phyloP scores from a whole-genome alignment of 2,113 vertebrate genomes.

The Panthera leo region DNA sequence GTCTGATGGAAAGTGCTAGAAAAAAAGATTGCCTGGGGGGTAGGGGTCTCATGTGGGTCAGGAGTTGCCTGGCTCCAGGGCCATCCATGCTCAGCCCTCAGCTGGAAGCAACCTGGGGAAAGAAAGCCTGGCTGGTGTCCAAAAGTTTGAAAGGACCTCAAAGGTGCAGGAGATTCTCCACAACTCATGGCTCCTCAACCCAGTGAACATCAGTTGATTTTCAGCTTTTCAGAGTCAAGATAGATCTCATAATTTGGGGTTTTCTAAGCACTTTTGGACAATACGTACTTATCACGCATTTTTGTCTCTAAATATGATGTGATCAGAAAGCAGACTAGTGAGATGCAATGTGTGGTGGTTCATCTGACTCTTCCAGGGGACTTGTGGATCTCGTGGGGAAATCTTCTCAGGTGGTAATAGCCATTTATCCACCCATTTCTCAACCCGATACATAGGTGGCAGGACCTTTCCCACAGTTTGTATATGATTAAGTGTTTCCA shows the following conservation, averaged over 20 bases:
- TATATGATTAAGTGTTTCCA: background rate
- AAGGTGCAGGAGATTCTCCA: background rate
- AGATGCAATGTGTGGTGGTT: background rate
- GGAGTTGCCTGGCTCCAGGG: background rate
- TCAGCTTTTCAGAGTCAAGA: background rate
- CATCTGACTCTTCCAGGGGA: background rate
- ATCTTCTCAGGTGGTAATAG: background rate
- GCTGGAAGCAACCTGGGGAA: background rate
- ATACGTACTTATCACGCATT: background rate
- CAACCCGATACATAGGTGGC: background rate
- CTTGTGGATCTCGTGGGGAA: background rate
- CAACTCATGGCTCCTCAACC: no score
- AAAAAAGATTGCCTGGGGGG: background rate
- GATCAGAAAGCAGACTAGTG: background rate
- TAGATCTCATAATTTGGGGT: background rate
- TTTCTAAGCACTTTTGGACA: background rate
- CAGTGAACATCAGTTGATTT: background rate
- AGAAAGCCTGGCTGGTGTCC: background rate
- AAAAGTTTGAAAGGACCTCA: background rate
- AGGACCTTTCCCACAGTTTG: background rate
- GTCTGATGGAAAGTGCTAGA: background rate
- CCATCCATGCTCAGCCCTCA: background rate
- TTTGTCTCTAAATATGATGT: background rate
- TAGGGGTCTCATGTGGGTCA: fast-evolving
- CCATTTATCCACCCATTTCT: background rate